These are phyloP conservation scores for Hylaea fasciaria DNA, from an alignment of 2,888 invertebrate genomes.

Conservation along the genomic window DNA sequence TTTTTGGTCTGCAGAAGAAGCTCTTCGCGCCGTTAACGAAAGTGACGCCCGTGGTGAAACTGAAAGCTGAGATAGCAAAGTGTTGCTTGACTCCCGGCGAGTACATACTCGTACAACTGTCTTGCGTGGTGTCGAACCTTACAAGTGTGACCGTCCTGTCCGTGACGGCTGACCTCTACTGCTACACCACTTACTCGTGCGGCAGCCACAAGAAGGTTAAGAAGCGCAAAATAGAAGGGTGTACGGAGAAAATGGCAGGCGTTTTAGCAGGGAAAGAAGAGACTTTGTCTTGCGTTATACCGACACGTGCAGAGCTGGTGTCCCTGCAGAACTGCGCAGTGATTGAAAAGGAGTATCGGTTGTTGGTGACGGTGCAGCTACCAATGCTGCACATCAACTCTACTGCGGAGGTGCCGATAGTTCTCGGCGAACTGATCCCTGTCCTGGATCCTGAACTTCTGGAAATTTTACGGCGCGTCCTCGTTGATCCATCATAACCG, in stretches of 20 bases:
- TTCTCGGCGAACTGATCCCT: background rate
- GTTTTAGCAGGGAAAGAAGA: background rate
- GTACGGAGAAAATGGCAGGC: background rate
- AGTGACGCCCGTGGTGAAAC: background rate
- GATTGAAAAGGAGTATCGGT: background rate
- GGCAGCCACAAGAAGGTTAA: background rate
- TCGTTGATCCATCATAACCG: no score
- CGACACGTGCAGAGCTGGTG: background rate
- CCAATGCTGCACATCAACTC: background rate
- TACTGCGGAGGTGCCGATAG: background rate
- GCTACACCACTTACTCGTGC: background rate
- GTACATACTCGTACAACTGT: background rate
- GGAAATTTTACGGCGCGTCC: no score
- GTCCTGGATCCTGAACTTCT: no score
- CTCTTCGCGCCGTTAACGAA: background rate
- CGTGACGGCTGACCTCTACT: background rate
- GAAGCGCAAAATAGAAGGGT: background rate
- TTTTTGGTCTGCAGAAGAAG: background rate
- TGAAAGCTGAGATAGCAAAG: constrained; percentile 1
- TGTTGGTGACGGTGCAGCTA: background rate
- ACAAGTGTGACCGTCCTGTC: background rate
- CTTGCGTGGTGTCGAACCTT: background rate
- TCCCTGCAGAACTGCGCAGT: background rate
- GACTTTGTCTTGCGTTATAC: background rate
- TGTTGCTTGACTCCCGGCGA: background rate